Base-by-base conservation (phyloP, 2,113 vertebrate genomes). In the Cygnus buccinator region DNA sequence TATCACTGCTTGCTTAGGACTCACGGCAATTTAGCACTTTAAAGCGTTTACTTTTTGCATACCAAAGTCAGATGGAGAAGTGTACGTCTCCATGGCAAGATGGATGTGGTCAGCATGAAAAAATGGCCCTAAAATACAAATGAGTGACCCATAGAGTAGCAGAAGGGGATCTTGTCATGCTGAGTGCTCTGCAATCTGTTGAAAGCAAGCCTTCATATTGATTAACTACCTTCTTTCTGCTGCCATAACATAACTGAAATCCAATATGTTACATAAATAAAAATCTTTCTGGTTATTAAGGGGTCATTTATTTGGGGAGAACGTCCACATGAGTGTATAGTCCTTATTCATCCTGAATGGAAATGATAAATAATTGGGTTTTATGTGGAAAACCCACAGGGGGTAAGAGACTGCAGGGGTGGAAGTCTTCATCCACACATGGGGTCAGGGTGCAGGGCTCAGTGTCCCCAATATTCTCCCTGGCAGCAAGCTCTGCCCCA, bases 181-280 rank as follows among this genome's bases (percentile, higher is more conserved):
- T 94, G 94, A 95, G 94, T 89, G 89, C 87, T 89, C 78, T 79
- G 92, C 93, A 94, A 80, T 96, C 95, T 96, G 96, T 95, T 96
- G 96, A 97, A 95, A 97, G 95, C 80, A 89, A 96, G 89, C 86
- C 94, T 97, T 96, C 96, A 97, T 95, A 89, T 92, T 97, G 95
- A 97, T 96, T 93, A 97, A 96, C 92, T 96, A 95, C 94, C 86
- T 96, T 80, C 94, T 96, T 91, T 94, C 94, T 94, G 35, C 94
- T 96, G 87, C 89, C 91, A 95, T 92, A 96, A 96, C 94, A 94
- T 94, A 96, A 96, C 93, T 95, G 94, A 96, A 96, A 96, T 96
- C 93, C 94, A 96, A 95, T 96, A 95, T 59, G 89, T 95, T 96
- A 95, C 91, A 95, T 94, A 96, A 97, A 96, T 94, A 97, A 94